Evolutionary conservation across 2,888 invertebrate genomes (phyloP).

Genomic region (Acholoe squamosa): DNA sequence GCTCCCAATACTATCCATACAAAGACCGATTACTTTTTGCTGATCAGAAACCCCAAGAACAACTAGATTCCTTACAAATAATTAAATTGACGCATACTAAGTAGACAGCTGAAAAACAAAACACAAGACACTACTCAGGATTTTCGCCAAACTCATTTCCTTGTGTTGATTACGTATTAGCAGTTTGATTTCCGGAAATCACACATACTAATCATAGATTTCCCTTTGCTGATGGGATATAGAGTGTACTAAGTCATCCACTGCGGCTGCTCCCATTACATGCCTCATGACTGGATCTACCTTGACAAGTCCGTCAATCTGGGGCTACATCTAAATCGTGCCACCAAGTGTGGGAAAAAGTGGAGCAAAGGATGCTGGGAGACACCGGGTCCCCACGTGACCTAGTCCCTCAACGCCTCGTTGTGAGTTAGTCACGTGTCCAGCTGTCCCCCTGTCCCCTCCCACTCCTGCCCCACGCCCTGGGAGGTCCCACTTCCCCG

Average conservation of each 20-base stretch:
- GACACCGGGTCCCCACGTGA: conserved; percentile 15
- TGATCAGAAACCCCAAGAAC: too few species aligned
- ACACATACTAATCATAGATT: not conserved
- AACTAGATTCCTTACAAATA: too few species aligned
- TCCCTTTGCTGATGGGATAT: not conserved
- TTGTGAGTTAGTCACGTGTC: conserved; percentile 38
- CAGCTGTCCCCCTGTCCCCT: not conserved
- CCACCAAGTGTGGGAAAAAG: conserved; percentile 1
- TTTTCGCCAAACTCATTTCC: too few species aligned
- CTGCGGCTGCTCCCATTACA: not conserved
- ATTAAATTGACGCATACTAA: too few species aligned
- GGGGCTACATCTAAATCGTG: not conserved
- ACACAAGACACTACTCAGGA: too few species aligned
- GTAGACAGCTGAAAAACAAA: too few species aligned
- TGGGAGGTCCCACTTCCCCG: conserved; percentile 33
- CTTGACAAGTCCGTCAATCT: not conserved
- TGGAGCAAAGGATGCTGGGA: conserved; percentile 11
- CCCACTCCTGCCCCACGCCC: not conserved
- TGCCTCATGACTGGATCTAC: not conserved
- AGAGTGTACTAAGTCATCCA: not conserved
- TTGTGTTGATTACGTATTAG: too few species aligned
- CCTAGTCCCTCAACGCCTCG: conserved; percentile 2
- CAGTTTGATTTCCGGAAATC: too few species aligned
- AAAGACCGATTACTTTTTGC: too few species aligned
- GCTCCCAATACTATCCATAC: too few species aligned